Conservation (phyloP, 2,797 vertebrate species). For the Pseudopleuronectes americanus region DNA sequence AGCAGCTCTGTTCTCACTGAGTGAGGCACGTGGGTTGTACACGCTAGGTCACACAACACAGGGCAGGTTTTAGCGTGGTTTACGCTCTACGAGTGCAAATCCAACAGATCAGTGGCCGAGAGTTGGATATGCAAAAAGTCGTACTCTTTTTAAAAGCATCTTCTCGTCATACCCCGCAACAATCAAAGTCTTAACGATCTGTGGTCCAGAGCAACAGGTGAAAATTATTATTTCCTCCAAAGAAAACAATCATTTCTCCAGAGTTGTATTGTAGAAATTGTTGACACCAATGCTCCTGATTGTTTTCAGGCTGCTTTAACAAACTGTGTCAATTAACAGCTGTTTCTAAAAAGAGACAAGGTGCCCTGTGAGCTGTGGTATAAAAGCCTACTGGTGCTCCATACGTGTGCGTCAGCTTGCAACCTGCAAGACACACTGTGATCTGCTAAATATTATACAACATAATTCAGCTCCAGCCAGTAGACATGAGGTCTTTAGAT, state of each 20-base stretch:
- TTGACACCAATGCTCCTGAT: neutral
- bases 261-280: too few species aligned
- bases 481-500: conserved; percentile 36
- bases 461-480: conserved; percentile 30
- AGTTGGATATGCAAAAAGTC: conserved; percentile 45
- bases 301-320: too few species aligned
- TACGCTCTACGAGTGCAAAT: conserved; percentile 58
- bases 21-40: conserved; percentile 67
- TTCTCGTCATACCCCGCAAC: neutral
- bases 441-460: conserved; percentile 36
- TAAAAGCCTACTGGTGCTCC: conserved; percentile 35
- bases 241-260: neutral
- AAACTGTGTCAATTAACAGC: conserved; percentile 27
- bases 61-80: conserved; percentile 69
- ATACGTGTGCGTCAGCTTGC: conserved; percentile 23
- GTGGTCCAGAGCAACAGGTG: neutral
- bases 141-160: conserved; percentile 11
- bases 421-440: conserved; percentile 27
- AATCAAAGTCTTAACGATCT: conserved; percentile 1
- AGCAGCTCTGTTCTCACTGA: conserved; percentile 60
- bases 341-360: conserved; percentile 27
- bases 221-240: conserved; percentile 8
- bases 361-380: too few species aligned
- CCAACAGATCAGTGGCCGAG: conserved; percentile 56
- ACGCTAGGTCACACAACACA: conserved; percentile 62